Conservation (phyloP, 2,888 invertebrate species). For the Rhagophthalmus giganteus region DNA sequence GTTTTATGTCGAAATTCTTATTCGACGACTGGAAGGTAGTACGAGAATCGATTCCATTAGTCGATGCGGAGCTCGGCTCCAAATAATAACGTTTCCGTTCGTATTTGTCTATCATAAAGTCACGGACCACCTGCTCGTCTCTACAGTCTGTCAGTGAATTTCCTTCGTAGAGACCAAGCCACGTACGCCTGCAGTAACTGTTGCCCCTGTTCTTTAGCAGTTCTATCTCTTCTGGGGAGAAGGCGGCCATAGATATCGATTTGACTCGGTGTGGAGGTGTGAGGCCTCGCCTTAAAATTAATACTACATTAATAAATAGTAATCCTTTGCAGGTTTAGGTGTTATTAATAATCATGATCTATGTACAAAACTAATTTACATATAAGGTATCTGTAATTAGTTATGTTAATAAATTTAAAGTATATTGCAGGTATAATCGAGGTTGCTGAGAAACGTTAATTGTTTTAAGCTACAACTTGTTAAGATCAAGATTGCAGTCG, state of each 20-base stretch:
- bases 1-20: constrained; percentile 24
- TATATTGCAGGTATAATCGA: too few relatives aligned
- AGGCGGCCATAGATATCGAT: constrained; percentile 98
- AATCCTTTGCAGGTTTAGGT: too few relatives aligned
- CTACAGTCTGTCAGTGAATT: constrained; percentile 68
- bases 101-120: constrained; percentile 93
- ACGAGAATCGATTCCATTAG: constrained; percentile 16
- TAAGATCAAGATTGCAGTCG: too few relatives aligned
- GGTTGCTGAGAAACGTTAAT: too few relatives aligned
- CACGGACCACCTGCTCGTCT: constrained; percentile 88
- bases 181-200: constrained; percentile 89
- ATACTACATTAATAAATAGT: neutral
- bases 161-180: constrained; percentile 88
- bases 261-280: constrained; percentile 98
- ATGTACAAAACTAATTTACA: too few relatives aligned
- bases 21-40: constrained; percentile 4
- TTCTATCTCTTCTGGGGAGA: constrained; percentile 93
- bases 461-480: too few relatives aligned
- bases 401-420: too few relatives aligned
- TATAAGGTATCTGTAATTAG: too few relatives aligned
- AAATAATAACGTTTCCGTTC: constrained; percentile 80
- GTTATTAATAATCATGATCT: too few relatives aligned
- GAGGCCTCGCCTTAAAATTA: constrained; percentile 84
- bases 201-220: constrained; percentile 88
- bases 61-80: constrained; percentile 37